Conservation (phyloP, 2,888 invertebrate species). For the Meiosimyza platycephala region DNA sequence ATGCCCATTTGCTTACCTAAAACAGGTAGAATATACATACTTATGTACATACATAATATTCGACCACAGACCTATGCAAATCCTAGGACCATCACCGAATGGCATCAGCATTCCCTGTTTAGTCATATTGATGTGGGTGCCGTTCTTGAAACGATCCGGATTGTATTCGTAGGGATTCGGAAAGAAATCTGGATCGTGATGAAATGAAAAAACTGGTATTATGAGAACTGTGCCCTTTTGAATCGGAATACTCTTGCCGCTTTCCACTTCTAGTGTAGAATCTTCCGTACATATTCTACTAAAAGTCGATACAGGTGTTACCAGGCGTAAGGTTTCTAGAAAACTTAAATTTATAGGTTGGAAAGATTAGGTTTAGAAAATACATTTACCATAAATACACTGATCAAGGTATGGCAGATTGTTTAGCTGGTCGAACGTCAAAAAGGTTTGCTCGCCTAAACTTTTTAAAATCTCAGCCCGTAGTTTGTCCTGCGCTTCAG, state of each 20-base stretch:
- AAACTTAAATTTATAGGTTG: neutral
- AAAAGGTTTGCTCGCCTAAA: constrained; percentile 41
- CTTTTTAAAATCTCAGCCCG: constrained; percentile 52
- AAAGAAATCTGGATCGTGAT: constrained; percentile 68
- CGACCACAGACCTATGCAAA: constrained; percentile 60
- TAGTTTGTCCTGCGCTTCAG: constrained; percentile 52
- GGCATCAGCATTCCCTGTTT: constrained; percentile 59
- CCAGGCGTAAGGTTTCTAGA: constrained; percentile 58
- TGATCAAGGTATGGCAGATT: constrained; percentile 58
- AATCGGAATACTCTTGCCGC: constrained; percentile 48
- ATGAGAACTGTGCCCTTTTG: constrained; percentile 54
- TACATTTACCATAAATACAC: constrained; percentile 51
- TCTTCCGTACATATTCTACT: constrained; percentile 54
- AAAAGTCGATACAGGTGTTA: constrained; percentile 50
- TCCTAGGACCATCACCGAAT: constrained; percentile 66
- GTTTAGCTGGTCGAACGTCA: constrained; percentile 51
- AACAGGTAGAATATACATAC: neutral
- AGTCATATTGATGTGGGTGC: constrained; percentile 52
- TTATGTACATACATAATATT: neutral
- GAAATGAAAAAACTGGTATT: constrained; percentile 61
- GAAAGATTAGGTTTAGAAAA: neutral
- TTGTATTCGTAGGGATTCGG: constrained; percentile 69
- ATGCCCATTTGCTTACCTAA: constrained; percentile 53
- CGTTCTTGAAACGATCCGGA: constrained; percentile 68
- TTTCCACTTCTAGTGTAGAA: constrained; percentile 47